These are phyloP conservation scores for Vandiemenella viatica DNA, from an alignment of 2,888 invertebrate species.

Conservation along the genomic window DNA sequence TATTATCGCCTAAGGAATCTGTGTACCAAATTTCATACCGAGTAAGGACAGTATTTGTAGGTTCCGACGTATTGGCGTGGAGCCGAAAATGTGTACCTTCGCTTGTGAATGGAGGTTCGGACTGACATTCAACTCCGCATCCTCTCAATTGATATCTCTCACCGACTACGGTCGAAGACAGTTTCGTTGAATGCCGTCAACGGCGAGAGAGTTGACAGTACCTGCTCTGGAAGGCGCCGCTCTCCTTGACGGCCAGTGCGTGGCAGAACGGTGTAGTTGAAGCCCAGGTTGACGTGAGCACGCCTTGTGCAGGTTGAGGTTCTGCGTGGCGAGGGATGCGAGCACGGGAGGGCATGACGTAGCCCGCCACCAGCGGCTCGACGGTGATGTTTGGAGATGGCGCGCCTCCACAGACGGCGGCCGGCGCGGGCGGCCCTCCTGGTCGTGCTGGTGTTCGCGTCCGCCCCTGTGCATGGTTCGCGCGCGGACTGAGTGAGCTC, in stretches of 20 bases:
- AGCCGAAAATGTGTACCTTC: no score
- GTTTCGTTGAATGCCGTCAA: no score
- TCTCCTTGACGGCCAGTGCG: constrained; percentile 32
- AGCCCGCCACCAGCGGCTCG: constrained; percentile 59
- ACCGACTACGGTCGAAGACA: no score
- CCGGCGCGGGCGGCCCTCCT: neutral
- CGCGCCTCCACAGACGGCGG: neutral
- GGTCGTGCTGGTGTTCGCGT: neutral
- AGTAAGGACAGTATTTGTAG: no score
- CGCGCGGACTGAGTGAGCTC: no score
- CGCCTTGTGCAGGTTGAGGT: constrained; percentile 72
- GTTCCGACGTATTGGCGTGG: no score
- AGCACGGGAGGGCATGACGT: constrained; percentile 48
- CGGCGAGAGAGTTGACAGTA: no score
- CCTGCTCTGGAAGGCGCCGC: neutral
- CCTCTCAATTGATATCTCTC: no score
- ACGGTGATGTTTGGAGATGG: constrained; percentile 49
- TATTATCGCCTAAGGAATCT: no score
- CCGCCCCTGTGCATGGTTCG: neutral
- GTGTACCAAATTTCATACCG: no score
- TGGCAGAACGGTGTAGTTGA: constrained; percentile 29
- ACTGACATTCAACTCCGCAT: no score
- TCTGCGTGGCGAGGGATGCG: constrained; percentile 65
- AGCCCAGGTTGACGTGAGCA: constrained; percentile 30
- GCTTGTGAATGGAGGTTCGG: no score